A percentile compares a stretch with the other conserved stretches of the same genome.
phyloP scores from a whole-genome alignment of 2,797 vertebrate genomes.

The Pristis pectinata region DNA sequence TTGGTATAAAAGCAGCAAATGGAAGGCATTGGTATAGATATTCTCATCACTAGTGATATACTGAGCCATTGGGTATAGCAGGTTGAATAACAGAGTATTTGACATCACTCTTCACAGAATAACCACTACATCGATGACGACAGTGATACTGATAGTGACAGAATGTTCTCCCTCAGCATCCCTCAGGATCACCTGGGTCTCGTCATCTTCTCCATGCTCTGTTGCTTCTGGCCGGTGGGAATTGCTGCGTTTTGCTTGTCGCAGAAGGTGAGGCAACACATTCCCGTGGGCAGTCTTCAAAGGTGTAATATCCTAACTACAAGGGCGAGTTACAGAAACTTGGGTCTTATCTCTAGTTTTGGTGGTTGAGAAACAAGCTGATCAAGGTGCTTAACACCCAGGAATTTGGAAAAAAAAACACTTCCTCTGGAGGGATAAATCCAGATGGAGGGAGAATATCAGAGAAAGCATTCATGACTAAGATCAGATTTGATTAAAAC shows the following conservation, averaged over 20 bases:
- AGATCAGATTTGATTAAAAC: neutral
- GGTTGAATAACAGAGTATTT: too few species aligned
- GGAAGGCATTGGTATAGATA: too few species aligned
- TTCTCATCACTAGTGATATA: too few species aligned
- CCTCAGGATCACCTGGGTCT: constrained; percentile 79
- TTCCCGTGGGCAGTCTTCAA: neutral
- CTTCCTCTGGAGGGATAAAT: neutral
- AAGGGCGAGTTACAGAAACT: neutral
- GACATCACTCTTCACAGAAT: constrained; percentile 49
- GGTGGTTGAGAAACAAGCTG: neutral
- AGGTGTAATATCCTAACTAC: neutral
- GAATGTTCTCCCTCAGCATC: constrained; percentile 71
- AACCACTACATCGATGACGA: constrained; percentile 69
- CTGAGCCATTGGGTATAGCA: too few species aligned
- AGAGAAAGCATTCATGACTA: neutral
- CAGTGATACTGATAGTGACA: constrained; percentile 70
- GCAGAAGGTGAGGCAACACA: constrained; percentile 69
- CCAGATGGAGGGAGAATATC: neutral
- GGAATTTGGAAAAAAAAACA: neutral
- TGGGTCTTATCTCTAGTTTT: neutral
- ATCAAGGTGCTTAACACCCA: neutral
- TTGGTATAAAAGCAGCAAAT: too few species aligned
- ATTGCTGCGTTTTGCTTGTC: constrained; percentile 83
- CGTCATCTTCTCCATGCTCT: constrained; percentile 86
- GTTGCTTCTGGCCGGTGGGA: constrained; percentile 86